Conservation (phyloP, 2,113 vertebrate species). For the Lepus timidus region DNA sequence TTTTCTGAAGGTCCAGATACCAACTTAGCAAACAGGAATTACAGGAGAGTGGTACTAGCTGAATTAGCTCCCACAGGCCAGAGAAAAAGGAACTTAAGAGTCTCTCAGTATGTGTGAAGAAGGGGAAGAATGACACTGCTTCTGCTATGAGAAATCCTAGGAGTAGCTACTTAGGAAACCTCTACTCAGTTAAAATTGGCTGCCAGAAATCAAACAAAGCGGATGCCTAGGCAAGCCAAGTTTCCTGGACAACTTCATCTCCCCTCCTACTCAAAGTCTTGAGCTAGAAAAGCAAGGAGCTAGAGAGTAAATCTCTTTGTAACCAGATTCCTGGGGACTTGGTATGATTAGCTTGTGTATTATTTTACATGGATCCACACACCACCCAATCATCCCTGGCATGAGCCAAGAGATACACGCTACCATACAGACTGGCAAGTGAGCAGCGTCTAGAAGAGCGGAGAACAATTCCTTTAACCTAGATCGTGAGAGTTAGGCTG, state of each 20-base stretch:
- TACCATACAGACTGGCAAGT: slow-evolving; percentile 1
- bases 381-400: neutral
- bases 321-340: neutral
- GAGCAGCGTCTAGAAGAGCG: neutral
- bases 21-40: neutral
- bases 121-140: slow-evolving; percentile 1
- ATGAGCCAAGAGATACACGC: neutral
- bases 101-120: neutral
- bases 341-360: neutral
- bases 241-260: neutral
- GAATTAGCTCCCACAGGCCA: neutral
- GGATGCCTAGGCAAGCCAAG: neutral
- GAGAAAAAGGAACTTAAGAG: neutral
- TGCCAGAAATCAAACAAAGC: neutral
- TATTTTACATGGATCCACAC: neutral
- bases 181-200: neutral
- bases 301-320: neutral
- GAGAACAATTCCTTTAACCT: neutral
- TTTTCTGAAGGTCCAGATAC: slow-evolving; percentile 40
- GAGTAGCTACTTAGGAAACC: neutral
- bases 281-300: neutral
- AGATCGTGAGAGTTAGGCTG: neutral
- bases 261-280: neutral
- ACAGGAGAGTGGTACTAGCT: neutral
- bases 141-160: slow-evolving; percentile 23